Conservation (phyloP, 2,113 vertebrate species). For the Vanacampus margaritifer region DNA sequence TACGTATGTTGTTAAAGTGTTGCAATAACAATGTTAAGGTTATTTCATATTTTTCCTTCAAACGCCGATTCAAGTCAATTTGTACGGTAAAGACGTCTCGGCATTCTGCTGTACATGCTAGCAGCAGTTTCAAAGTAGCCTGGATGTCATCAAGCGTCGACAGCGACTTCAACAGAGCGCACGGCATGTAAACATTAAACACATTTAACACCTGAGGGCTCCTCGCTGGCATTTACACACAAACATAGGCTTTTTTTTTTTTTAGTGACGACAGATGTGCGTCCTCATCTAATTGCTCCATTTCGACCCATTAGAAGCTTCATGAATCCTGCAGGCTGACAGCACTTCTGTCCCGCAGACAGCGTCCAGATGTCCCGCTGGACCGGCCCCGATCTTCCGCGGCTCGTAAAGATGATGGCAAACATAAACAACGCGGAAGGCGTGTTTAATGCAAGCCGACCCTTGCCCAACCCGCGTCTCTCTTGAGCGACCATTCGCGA, state of each 20-base stretch:
- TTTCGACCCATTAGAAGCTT: neutral
- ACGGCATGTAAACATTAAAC: neutral
- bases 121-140: neutral
- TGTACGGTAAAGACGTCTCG: neutral
- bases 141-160: neutral
- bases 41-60: too few species aligned
- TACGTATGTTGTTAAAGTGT: too few species aligned
- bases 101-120: neutral
- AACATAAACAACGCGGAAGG: conserved; percentile 49
- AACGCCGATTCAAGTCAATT: too few species aligned
- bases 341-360: conserved; percentile 30
- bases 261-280: conserved; percentile 4
- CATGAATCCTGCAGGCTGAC: neutral
- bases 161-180: neutral
- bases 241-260: neutral
- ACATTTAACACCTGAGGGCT: neutral
- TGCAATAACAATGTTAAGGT: too few species aligned
- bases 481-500: conserved; percentile 49
- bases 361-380: conserved; percentile 44
- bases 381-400: conserved; percentile 31
- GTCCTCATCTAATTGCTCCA: neutral
- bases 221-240: neutral
- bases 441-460: neutral
- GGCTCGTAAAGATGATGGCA: conserved; percentile 53
- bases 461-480: neutral